These are phyloP conservation scores for Drosophila neocordata DNA, from an alignment of 1,140 invertebrate genomes.

Conservation along the genomic window DNA sequence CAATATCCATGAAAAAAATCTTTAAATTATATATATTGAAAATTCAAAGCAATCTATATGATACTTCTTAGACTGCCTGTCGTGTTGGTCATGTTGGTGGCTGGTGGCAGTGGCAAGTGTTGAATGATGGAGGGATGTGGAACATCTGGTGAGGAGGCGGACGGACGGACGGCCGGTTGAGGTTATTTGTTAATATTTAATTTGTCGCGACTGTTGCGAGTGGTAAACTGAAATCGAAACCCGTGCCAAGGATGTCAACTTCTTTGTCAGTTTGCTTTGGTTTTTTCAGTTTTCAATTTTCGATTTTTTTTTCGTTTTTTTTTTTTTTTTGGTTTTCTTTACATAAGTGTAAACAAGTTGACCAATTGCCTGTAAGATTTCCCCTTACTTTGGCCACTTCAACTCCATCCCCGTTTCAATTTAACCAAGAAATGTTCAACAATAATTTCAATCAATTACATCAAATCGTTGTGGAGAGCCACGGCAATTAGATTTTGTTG, in stretches of 20 bases:
- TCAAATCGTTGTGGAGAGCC: conserved; percentile 13
- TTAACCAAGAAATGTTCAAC: not conserved
- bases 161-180: not conserved
- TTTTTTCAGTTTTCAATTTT: not conserved
- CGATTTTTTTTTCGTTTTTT: conserved; percentile 8
- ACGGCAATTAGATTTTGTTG: conserved; percentile 20
- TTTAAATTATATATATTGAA: conserved; percentile 26
- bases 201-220: conserved; percentile 32
- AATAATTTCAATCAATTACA: conserved; percentile 26
- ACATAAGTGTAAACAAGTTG: conserved; percentile 18
- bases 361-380: conserved; percentile 3
- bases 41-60: conserved; percentile 17
- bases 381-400: too few relatives aligned
- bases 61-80: conserved; percentile 30
- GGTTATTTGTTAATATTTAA: conserved; percentile 61
- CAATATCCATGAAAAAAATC: conserved; percentile 30
- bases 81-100: too few relatives aligned
- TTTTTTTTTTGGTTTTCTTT: conserved; percentile 18
- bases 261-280: conserved; percentile 41
- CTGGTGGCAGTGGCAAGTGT: not conserved
- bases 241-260: conserved; percentile 76
- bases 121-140: not conserved
- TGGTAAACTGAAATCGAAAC: conserved; percentile 53
- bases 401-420: conserved; percentile 4
- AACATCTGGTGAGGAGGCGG: not conserved